Evolutionary conservation across 1,140 invertebrate genomes (phyloP), one percentile per base, ranked within the genome.

Genomic region (Eubasilissa regina): DNA sequence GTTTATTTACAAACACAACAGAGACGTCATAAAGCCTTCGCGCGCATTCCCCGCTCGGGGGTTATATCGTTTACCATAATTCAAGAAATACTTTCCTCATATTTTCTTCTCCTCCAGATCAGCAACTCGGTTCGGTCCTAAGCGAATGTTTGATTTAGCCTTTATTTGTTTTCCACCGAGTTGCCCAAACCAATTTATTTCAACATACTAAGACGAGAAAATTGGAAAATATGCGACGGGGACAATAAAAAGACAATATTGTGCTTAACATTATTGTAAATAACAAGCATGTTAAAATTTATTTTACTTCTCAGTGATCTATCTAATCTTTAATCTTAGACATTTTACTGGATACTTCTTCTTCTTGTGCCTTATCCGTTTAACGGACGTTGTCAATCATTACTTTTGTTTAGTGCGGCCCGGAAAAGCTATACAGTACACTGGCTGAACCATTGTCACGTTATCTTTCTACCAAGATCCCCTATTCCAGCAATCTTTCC

Each of bases 151-250:
- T 66, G 62, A 66, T 66, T 66, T 66, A 66, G 35, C 43, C 62
- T 47, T 66, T 66, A 70, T 70, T 70, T 70, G 66, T 53, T 70
- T 70, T 70, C 47, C 66, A 48, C n/a, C 19, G 47, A 70, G 45
- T 70, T 25, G 25, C 66, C 8, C 47, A 53, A 70, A 70, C 45
- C 66, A 70, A 70, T 70, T 70, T 70, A 70, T 51, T 70, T 48
- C 66, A 25, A 21, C 35, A 25, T 70, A 51, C 17, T 3, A 35
- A 35, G 25, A 35, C 25, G 1, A 6, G 25, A 35, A 70, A 21
- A 48, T 70, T 70, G 66, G 66, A 70, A 70, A 70, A 70, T 51
- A 21, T 51, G 25, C 21, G 15, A 21, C 19, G 7, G 58, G 21
- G 58, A 13, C 19, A 62, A 62, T 62, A 21, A 62, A 62, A 25